phyloP scores from a whole-genome alignment of 2,888 invertebrate species.

The Pyrrhosoma nymphula region DNA sequence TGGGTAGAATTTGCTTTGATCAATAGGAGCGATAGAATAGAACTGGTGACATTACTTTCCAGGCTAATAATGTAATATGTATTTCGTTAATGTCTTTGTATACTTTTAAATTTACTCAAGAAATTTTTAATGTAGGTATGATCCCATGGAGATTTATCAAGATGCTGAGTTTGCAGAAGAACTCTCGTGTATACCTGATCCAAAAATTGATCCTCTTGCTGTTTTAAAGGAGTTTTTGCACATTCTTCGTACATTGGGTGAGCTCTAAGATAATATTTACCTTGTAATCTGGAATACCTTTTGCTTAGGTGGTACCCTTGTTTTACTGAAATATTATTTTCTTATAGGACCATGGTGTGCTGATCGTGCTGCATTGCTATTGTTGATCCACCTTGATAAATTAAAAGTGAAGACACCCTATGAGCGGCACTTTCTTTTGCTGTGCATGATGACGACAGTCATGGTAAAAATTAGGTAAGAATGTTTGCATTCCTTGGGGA shows the following conservation, averaged over 20 bases:
- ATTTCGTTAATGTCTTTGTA: no score
- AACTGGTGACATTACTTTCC: no score
- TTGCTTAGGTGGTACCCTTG: background rate
- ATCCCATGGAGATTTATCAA: constrained; percentile 76
- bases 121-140: constrained; percentile 78
- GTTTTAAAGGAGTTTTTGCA: constrained; percentile 86
- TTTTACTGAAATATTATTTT: constrained; percentile 69
- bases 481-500: background rate
- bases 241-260: constrained; percentile 85
- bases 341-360: constrained; percentile 92
- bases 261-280: constrained; percentile 71
- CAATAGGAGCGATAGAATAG: no score
- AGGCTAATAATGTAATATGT: no score
- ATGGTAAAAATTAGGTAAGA: constrained; percentile 84
- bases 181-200: constrained; percentile 88
- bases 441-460: constrained; percentile 88
- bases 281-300: background rate
- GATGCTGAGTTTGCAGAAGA: constrained; percentile 87
- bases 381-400: constrained; percentile 89
- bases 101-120: no score
- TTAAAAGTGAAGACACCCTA: constrained; percentile 93
- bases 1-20: no score
- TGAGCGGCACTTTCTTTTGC: constrained; percentile 90
- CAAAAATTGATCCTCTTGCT: constrained; percentile 86
- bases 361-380: constrained; percentile 88